Percentiles rank a stretch among this genome's conserved stretches.
phyloP scores from a whole-genome alignment of 1,140 invertebrate species.

The Meloidogyne hapla region DNA sequence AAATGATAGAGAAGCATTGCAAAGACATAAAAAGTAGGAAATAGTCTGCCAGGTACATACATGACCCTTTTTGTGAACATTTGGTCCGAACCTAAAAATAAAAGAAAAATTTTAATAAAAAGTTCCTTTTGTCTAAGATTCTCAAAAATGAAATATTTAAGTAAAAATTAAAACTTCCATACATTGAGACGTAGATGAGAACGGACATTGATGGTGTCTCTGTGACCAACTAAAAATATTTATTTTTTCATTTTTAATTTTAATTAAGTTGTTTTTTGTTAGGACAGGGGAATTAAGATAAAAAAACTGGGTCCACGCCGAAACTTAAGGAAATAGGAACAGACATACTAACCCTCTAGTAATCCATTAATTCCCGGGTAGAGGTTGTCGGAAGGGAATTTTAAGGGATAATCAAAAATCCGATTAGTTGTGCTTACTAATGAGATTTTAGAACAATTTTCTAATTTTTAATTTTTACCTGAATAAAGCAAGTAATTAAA shows the following conservation, averaged over 20 bases:
- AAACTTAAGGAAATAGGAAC: too few relatives aligned
- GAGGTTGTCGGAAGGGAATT: too few relatives aligned
- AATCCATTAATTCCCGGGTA: too few relatives aligned
- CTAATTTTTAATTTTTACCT: conserved; percentile 26
- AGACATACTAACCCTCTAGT: too few relatives aligned
- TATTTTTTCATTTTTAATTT: too few relatives aligned
- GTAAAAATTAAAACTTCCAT: not conserved
- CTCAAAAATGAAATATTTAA: too few relatives aligned
- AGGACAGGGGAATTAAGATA: too few relatives aligned
- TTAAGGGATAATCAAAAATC: too few relatives aligned
- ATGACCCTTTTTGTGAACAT: conserved; percentile 37
- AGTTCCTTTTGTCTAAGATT: not conserved
- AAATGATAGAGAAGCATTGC: conserved; percentile 57
- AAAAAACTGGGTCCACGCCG: too few relatives aligned
- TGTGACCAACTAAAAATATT: conserved; percentile 40
- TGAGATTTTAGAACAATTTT: too few relatives aligned
- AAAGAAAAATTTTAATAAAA: not conserved
- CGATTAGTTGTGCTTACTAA: too few relatives aligned
- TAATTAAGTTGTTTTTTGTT: too few relatives aligned
- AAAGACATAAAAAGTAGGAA: conserved; percentile 53
- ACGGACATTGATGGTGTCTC: conserved; percentile 56
- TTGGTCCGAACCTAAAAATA: conserved; percentile 31
- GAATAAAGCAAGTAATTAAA: conserved; percentile 54
- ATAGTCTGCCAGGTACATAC: conserved; percentile 55
- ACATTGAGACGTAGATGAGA: conserved; percentile 47